Conservation (phyloP, 2,113 vertebrate species). For the Halichoerus grypus region DNA sequence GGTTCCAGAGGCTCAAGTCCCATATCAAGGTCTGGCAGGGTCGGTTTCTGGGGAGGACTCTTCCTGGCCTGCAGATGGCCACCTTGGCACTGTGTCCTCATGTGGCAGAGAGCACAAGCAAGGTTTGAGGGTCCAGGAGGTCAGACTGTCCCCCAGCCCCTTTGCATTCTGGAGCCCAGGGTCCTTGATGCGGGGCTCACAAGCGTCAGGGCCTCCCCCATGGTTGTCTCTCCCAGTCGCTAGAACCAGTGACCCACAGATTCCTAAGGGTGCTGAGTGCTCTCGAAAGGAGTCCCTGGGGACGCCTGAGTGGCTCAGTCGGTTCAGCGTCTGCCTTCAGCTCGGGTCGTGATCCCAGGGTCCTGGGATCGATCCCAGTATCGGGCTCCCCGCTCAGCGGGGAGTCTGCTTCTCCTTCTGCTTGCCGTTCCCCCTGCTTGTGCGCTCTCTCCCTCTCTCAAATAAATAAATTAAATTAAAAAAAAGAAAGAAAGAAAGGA, state of each 20-base stretch:
- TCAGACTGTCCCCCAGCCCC: neutral
- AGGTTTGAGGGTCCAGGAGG: neutral
- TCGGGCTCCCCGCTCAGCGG: too few species aligned
- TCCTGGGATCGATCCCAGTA: too few species aligned
- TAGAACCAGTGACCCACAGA: neutral
- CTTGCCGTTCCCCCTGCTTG: too few species aligned
- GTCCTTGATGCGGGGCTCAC: neutral
- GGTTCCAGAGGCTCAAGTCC: neutral
- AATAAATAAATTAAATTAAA: too few species aligned
- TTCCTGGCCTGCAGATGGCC: neutral
- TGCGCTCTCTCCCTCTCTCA: too few species aligned
- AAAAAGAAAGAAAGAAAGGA: neutral
- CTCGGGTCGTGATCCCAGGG: too few species aligned
- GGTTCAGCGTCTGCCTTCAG: too few species aligned
- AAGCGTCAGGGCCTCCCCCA: neutral
- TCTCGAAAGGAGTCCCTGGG: neutral
- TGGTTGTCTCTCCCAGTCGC: neutral
- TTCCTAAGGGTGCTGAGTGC: neutral
- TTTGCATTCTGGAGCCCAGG: neutral
- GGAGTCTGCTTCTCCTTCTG: too few species aligned
- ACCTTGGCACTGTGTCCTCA: neutral
- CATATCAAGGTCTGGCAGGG: neutral
- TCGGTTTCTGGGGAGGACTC: neutral
- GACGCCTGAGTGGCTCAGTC: too few species aligned
- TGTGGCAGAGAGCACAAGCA: fast-evolving